Base-by-base conservation (phyloP, 2,888 invertebrate species). In the Eupithecia exiguata region DNA sequence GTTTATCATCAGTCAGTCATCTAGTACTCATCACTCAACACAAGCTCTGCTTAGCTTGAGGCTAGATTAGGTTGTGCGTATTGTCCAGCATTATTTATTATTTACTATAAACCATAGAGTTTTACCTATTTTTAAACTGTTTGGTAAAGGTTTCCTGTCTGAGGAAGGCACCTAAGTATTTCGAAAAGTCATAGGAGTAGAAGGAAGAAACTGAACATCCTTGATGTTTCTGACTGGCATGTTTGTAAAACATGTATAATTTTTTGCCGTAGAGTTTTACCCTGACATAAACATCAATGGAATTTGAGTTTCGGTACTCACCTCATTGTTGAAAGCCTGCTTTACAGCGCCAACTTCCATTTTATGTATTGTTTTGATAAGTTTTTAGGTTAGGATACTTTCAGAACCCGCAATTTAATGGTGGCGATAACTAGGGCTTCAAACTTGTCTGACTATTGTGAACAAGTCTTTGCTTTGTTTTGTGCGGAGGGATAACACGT, bases 321-420 rank as follows among this genome's bases (percentile, higher is more conserved):
- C 94, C 89, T 94, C 94, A 83, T 92, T 94, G 80, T 94, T 94
- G 80, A 92, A 94, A 0, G 92, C 93, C 81, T 94, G 94, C 86
- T 94, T 94, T 16, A 94, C 93, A 40, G 94, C 94, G 38, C 94
- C 94, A 67, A 94, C 89, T 87, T 94, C 94, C 94, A 94, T 94
- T 84, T 80, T 87, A 43, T 40, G 21, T 70, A 70, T 76, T 35
- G 69, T 70, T 38, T 58, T 12, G 10, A 43, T 66, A 46, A 63
- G 18, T 61, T 77, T 74, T 75, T 65, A 84, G 83, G 85, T 86
- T 86, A 86, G 81, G 77, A 82, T 81, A 9, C 9, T 58, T 53
- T 25, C 25, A 58, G 14, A 25, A 25, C 5, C 14, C 25, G 9
- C 12, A 58, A 21, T 58, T 21, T 25, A 25, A 25, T 58, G 1